phyloP scores from a whole-genome alignment of 2,113 vertebrate species.

The Spizaetus ornatus region DNA sequence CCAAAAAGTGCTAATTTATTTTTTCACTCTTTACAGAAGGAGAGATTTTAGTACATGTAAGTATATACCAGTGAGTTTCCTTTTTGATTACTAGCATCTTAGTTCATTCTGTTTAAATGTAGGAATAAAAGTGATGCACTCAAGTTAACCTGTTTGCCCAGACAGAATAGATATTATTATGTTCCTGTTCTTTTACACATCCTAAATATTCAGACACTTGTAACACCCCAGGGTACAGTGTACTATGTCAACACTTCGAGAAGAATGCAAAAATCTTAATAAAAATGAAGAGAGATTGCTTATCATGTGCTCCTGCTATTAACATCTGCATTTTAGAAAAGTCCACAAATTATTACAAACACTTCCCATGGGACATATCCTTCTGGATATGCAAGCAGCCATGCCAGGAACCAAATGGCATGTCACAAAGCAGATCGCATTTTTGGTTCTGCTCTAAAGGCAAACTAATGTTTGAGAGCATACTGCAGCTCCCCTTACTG shows the following conservation, averaged over 20 bases:
- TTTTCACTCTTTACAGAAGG: not conserved
- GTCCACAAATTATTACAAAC: not conserved
- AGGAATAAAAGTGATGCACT: not conserved
- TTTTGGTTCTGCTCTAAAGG: not conserved
- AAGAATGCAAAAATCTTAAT: not conserved
- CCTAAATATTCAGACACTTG: not conserved
- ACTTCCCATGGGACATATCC: not conserved
- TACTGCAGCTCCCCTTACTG: not conserved
- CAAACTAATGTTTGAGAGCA: not conserved
- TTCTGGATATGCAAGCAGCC: not conserved
- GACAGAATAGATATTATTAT: not conserved
- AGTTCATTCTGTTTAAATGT: not conserved
- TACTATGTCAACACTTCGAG: not conserved
- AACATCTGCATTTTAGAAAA: not conserved
- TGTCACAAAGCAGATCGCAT: not conserved
- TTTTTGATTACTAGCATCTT: not conserved
- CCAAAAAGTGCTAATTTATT: not conserved
- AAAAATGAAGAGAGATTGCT: not conserved
- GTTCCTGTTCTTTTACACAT: not conserved
- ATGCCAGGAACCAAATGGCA: not conserved
- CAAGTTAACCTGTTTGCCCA: not conserved
- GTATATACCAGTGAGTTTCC: not conserved
- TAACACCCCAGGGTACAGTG: not conserved
- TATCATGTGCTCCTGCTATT: not conserved
- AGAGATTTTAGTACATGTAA: not conserved